Percentiles rank a stretch among this genome's conserved stretches.
Conservation (phyloP, 2,888 invertebrate species). For the Sminthurinus aureus region DNA sequence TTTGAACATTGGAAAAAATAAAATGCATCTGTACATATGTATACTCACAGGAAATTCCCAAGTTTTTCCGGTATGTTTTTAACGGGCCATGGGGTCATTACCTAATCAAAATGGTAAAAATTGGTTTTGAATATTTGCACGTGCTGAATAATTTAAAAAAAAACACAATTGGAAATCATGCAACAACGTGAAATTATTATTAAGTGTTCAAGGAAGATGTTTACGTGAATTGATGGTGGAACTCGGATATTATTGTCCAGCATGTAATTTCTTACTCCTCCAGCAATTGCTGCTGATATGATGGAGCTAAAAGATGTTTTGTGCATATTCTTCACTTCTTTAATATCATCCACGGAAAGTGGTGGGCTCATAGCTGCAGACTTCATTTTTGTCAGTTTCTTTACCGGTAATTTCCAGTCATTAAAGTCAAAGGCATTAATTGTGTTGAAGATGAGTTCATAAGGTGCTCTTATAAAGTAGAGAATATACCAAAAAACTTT, state of each 20-base stretch:
- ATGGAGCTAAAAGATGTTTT: constrained; percentile 1
- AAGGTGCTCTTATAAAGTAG: constrained; percentile 28
- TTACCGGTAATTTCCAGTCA: constrained; percentile 52
- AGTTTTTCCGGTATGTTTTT: constrained; percentile 32
- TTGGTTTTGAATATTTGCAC: no score
- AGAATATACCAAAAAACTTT: constrained; percentile 13
- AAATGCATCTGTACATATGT: not conserved
- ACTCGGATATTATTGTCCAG: not conserved
- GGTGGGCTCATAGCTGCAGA: constrained; percentile 29
- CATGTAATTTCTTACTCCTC: constrained; percentile 19
- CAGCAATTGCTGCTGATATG: not conserved
- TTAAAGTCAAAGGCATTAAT: constrained; percentile 49
- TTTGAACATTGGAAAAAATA: no score
- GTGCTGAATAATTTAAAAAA: no score
- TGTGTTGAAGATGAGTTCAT: constrained; percentile 22
- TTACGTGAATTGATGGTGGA: not conserved
- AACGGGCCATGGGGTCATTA: constrained; percentile 39
- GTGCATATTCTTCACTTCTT: constrained; percentile 13
- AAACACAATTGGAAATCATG: no score
- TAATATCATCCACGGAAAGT: not conserved
- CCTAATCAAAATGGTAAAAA: no score
- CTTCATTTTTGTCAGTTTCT: constrained; percentile 41
- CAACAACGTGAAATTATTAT: no score
- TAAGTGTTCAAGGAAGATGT: no score
- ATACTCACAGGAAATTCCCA: constrained; percentile 32